Base-by-base conservation (phyloP, 2,888 invertebrate species). In the Physocephala rufipes region DNA sequence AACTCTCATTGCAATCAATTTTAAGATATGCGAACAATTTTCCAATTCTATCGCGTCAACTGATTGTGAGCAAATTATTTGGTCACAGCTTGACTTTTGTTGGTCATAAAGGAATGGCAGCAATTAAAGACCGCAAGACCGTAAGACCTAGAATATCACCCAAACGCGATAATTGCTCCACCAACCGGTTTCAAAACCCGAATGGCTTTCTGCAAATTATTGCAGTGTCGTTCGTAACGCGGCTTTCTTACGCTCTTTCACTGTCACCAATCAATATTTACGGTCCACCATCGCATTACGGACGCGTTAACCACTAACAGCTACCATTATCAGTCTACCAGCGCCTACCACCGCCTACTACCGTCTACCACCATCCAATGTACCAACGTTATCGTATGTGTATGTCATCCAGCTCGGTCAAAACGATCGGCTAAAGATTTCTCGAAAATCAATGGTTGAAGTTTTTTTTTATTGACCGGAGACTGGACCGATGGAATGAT, bases 121-220 rank as follows among this genome's bases (percentile, higher is more conserved):
- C 9, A 7, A 67, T 55, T 67, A 67, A 67, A 55, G n/a, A n/a
- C n/a, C n/a, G 67, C 67, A 64, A 49, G 21, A 49, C n/a, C 51
- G 49, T 49, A 65, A 13, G 19, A 16, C 53, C 58, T 24, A 13
- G 15, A 28, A 5, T 58, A 0, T 26, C 26, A 53, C 24, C 53
- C 21, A 1, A 19, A 58, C 7, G 24, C 26, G 16, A 67, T 66
- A 45, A 66, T 67, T 58, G 16, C 24, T 66, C 43, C 30, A 12
- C 26, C 55, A 49, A 67, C 67, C 67, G 67, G 67, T 67, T 67
- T 19, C 16, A 43, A 43, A 12, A n/a, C n/a, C n/a, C n/a, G 58
- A 26, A 36, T 58, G 55, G 21, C 58, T 67, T 55, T 21, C 58
- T 28, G 26, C 67, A 67, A 67, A 55, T 58, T 9, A 36, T 36